These are phyloP conservation scores for Petaurus breviceps DNA, from an alignment of 2,113 vertebrate genomes.

Conservation along the genomic window DNA sequence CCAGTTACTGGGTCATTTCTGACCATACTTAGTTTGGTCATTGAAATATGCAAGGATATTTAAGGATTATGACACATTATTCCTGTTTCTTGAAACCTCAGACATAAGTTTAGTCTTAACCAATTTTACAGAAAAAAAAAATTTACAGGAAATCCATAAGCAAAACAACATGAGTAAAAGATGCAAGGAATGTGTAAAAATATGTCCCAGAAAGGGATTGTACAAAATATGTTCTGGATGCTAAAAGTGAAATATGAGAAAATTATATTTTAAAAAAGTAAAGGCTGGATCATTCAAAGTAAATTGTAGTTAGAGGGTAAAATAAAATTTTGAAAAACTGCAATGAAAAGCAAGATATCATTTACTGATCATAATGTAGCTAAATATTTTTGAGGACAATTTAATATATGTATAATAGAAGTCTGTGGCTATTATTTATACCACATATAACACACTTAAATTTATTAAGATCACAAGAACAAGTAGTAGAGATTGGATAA, in stretches of 20 bases:
- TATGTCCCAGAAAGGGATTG: background rate
- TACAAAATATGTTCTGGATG: background rate
- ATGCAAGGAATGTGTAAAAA: background rate
- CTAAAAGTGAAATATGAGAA: background rate
- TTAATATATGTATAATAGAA: background rate
- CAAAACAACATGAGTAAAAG: conserved; percentile 8
- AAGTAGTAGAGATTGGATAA: background rate
- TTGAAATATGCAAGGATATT: background rate
- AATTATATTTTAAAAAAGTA: background rate
- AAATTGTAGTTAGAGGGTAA: background rate
- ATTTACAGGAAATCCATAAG: conserved; percentile 1
- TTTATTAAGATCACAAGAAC: background rate
- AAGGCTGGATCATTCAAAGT: background rate
- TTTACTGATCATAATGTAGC: background rate
- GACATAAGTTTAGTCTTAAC: conserved; percentile 5
- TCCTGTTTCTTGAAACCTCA: background rate
- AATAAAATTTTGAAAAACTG: background rate
- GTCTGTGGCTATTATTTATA: background rate
- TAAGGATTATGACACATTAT: background rate
- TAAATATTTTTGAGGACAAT: background rate
- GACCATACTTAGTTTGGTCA: background rate
- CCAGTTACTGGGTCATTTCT: background rate
- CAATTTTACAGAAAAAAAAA: background rate
- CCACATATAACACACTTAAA: background rate
- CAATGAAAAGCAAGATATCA: background rate